These are phyloP conservation scores for Amphipoea lucens DNA, from an alignment of 2,888 invertebrate species.

Conservation along the genomic window DNA sequence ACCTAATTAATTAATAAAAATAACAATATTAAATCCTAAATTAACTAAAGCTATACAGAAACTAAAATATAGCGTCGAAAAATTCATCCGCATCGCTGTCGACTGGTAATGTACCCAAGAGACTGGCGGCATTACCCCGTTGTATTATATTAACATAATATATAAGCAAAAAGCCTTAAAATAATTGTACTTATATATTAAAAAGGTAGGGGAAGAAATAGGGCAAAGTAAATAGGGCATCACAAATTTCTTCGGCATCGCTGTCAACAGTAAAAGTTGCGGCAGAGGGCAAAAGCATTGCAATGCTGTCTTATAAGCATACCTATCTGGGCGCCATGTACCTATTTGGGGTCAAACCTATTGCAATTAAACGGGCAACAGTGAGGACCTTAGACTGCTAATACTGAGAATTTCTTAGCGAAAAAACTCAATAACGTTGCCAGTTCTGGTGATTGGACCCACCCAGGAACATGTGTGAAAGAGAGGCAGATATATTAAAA, in stretches of 20 bases:
- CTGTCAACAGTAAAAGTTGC: neutral
- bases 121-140: no score
- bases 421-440: neutral
- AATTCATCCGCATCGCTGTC: no score
- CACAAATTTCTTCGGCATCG: neutral
- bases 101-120: no score
- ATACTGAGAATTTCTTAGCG: neutral
- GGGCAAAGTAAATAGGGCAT: neutral
- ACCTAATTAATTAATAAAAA: no score
- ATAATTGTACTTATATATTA: neutral
- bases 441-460: neutral
- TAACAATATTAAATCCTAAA: no score
- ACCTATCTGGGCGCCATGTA: neutral
- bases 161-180: neutral
- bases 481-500: neutral
- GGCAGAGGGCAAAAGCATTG: no score
- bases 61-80: no score
- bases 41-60: no score
- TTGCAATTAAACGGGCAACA: neutral
- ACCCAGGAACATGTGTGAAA: neutral
- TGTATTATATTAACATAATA: neutral
- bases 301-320: no score
- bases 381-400: neutral
- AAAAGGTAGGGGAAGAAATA: neutral
- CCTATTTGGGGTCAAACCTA: neutral